Conservation (phyloP, 2,888 invertebrate species). For the Drosophila mettleri region DNA sequence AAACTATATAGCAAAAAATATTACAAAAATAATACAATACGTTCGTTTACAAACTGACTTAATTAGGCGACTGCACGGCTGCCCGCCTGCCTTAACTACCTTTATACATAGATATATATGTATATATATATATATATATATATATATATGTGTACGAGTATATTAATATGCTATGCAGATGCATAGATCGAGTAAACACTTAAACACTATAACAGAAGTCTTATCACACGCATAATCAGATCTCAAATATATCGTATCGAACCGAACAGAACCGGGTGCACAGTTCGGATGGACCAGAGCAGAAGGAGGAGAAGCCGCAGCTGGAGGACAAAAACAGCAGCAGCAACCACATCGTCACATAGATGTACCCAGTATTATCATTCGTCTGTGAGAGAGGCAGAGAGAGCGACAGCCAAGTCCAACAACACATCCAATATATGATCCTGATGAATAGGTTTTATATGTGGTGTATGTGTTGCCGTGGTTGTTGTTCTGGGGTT, state of each 20-base stretch:
- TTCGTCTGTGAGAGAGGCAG: neutral
- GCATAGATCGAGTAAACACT: constrained; percentile 48
- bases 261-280: constrained; percentile 69
- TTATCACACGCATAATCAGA: constrained; percentile 72
- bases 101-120: neutral
- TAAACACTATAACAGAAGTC: constrained; percentile 70
- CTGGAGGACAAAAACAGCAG: constrained; percentile 78
- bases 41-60: constrained; percentile 80
- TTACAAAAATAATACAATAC: constrained; percentile 79
- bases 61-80: constrained; percentile 57
- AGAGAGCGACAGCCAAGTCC: constrained; percentile 40
- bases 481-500: constrained; percentile 41
- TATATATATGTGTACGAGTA: constrained; percentile 15
- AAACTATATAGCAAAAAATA: constrained; percentile 72
- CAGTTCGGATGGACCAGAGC: constrained; percentile 76
- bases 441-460: constrained; percentile 35
- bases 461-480: constrained; percentile 42
- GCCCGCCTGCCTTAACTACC: constrained; percentile 33
- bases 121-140: neutral
- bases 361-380: constrained; percentile 46
- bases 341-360: constrained; percentile 70
- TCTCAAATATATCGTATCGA: constrained; percentile 26
- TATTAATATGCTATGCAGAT: neutral
- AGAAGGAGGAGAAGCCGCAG: constrained; percentile 76
- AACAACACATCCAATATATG: constrained; percentile 51